Conservation (phyloP, 1,140 invertebrate genomes). For the Meloidogyne hapla region DNA sequence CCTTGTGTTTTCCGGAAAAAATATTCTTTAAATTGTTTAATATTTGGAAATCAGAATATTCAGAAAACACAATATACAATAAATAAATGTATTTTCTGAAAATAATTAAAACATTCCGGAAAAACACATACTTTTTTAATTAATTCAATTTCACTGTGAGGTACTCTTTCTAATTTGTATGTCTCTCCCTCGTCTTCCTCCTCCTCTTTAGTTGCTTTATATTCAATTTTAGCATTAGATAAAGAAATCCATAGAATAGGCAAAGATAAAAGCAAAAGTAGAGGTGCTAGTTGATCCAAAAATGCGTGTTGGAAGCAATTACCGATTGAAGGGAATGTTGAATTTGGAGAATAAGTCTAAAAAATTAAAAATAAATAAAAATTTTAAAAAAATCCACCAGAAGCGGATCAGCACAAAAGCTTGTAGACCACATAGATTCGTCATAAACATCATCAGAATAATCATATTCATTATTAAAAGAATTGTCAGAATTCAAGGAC, state of each 20-base stretch:
- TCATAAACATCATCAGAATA: background rate
- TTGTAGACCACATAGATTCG: background rate
- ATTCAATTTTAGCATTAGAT: slow-evolving; percentile 3
- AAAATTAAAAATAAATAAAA: background rate
- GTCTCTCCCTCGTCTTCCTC: background rate
- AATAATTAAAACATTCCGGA: too few relatives aligned
- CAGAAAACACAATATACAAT: too few relatives aligned
- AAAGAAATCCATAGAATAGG: slow-evolving; percentile 42
- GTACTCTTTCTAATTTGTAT: background rate
- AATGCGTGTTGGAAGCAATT: slow-evolving; percentile 46
- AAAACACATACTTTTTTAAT: background rate
- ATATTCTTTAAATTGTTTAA: too few relatives aligned
- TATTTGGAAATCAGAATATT: too few relatives aligned
- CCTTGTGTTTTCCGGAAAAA: too few relatives aligned
- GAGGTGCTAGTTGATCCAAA: slow-evolving; percentile 31
- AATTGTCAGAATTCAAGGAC: background rate
- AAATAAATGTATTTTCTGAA: too few relatives aligned
- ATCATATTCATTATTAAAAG: background rate
- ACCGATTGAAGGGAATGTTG: slow-evolving; percentile 16
- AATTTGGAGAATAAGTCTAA: background rate
- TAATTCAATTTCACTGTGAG: background rate
- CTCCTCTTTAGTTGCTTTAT: background rate
- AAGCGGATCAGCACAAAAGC: background rate
- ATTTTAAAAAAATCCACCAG: background rate
- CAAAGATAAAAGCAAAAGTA: slow-evolving; percentile 38